Percentiles rank a stretch among this genome's conserved stretches.
Conservation (phyloP, 2,113 vertebrate species). For the Oxygymnocypris stewartii region DNA sequence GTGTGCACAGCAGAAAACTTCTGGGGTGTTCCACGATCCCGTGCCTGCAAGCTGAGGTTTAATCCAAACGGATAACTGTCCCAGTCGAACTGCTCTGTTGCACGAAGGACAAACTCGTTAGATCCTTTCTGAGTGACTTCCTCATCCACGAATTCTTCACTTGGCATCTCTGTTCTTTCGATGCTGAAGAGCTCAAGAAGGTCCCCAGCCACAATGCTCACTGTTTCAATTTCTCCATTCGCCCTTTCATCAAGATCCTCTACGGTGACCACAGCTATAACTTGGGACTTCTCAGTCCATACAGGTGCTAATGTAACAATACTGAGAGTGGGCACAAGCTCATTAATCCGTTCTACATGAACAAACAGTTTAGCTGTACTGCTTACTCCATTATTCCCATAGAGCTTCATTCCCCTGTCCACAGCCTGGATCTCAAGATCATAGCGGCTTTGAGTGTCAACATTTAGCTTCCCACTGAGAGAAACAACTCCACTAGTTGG, state of each 20-base stretch:
- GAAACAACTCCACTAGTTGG: constrained; percentile 94
- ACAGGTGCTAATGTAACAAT: constrained; percentile 81
- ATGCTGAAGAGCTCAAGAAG: constrained; percentile 82
- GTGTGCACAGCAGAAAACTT: constrained; percentile 82
- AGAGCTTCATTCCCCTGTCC: constrained; percentile 97
- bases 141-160: constrained; percentile 68
- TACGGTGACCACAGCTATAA: constrained; percentile 83
- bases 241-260: constrained; percentile 88
- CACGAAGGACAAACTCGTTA: constrained; percentile 76
- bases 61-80: constrained; percentile 81
- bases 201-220: constrained; percentile 88
- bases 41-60: constrained; percentile 92
- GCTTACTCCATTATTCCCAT: constrained; percentile 96
- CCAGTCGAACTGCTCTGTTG: constrained; percentile 82
- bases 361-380: constrained; percentile 96
- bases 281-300: constrained; percentile 78
- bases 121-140: background rate
- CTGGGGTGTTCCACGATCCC: constrained; percentile 88
- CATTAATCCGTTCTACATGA: constrained; percentile 91
- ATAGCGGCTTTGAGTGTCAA: constrained; percentile 84
- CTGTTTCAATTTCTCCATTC: constrained; percentile 91
- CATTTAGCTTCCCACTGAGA: constrained; percentile 88
- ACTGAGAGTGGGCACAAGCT: constrained; percentile 83
- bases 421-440: constrained; percentile 95
- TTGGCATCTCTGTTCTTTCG: constrained; percentile 79